A percentile compares a stretch with the other conserved stretches of the same genome.
phyloP scores from a whole-genome alignment of 2,797 vertebrate species.

The Poeciliopsis gracilis region DNA sequence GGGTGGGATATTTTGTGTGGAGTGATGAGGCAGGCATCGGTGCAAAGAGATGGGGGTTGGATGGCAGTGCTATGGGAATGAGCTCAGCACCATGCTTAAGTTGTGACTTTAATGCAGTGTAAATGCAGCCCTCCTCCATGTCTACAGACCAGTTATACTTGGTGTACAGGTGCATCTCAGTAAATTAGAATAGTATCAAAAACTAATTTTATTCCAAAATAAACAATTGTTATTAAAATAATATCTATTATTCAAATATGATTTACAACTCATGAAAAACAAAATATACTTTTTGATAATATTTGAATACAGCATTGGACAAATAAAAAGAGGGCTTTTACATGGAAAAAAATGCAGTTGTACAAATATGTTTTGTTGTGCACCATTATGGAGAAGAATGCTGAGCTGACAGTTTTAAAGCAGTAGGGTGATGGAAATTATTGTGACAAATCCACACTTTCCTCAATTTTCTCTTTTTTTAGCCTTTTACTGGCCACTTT shows the following conservation, averaged over 20 bases:
- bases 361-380: not conserved
- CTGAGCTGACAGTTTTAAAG: not conserved
- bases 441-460: not conserved
- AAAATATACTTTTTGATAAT: not conserved
- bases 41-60: slow-evolving; percentile 72
- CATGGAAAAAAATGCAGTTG: not conserved
- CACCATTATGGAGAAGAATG: not conserved
- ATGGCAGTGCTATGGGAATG: slow-evolving; percentile 77
- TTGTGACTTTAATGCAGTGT: slow-evolving; percentile 75
- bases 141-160: slow-evolving; percentile 61
- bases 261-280: not conserved
- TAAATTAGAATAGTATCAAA: not conserved
- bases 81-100: slow-evolving; percentile 73
- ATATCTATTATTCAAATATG: not conserved
- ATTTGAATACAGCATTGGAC: not conserved
- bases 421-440: not conserved
- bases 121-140: slow-evolving; percentile 52
- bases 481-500: not conserved
- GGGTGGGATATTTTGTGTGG: slow-evolving; percentile 91
- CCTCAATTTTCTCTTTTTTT: not conserved
- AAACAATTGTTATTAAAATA: too few relatives aligned
- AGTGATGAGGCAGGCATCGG: slow-evolving; percentile 85
- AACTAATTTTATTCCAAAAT: not conserved
- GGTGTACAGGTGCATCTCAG: slow-evolving; percentile 1
- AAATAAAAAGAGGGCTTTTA: not conserved